phyloP scores from a whole-genome alignment of 1,140 invertebrate genomes.

The Trachelipus rathkii region DNA sequence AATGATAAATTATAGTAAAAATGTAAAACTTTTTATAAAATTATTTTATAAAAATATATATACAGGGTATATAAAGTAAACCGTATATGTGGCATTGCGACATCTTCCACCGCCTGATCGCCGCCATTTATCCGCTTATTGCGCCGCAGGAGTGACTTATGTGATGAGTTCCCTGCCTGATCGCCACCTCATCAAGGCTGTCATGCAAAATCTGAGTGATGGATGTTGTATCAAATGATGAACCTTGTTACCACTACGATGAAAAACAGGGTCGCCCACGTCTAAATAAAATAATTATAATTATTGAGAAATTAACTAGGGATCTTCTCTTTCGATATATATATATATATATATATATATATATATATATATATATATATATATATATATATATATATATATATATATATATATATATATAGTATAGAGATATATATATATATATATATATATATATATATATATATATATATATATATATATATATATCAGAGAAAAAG shows the following conservation, averaged over 20 bases:
- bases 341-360: too few species aligned
- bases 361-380: too few species aligned
- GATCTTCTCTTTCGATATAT: too few species aligned
- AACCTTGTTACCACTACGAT: conserved; percentile 33
- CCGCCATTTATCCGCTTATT: conserved; percentile 23
- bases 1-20: background rate
- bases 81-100: conserved; percentile 33
- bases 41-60: background rate
- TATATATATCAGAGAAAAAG: too few species aligned
- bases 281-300: background rate
- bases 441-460: too few species aligned
- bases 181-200: conserved; percentile 42
- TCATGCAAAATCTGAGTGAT: conserved; percentile 46
- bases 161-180: conserved; percentile 39
- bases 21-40: too few species aligned
- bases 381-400: too few species aligned
- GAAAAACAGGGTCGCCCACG: conserved; percentile 1
- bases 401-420: too few species aligned
- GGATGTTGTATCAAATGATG: conserved; percentile 46
- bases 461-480: too few species aligned
- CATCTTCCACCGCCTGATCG: conserved; percentile 43
- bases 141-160: conserved; percentile 24
- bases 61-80: background rate
- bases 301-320: too few species aligned
- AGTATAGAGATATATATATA: too few species aligned